phyloP scores from a whole-genome alignment of 2,797 vertebrate species.

The Thalassophryne amazonica region DNA sequence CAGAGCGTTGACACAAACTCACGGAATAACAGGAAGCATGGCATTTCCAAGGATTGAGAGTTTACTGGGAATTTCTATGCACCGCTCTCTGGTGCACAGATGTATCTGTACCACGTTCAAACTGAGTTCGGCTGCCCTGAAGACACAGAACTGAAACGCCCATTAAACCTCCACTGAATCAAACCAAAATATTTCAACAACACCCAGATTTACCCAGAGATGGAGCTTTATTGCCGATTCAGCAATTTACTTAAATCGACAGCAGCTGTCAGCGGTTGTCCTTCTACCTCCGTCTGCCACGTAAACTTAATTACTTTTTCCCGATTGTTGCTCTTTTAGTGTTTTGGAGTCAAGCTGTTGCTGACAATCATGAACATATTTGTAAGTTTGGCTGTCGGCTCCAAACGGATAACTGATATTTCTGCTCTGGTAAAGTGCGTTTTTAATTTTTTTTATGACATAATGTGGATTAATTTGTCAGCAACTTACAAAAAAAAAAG shows the following conservation, averaged over 20 bases:
- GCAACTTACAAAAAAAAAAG: too few species aligned
- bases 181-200: constrained; percentile 6
- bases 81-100: background rate
- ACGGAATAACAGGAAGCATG: background rate
- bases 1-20: background rate
- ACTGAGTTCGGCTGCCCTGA: background rate
- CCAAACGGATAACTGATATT: constrained; percentile 16
- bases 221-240: background rate
- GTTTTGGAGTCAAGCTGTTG: background rate
- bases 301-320: constrained; percentile 14
- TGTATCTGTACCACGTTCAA: background rate
- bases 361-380: background rate
- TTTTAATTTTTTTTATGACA: too few species aligned
- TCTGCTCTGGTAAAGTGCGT: constrained; percentile 11
- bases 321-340: background rate
- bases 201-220: constrained; percentile 22
- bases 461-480: too few species aligned
- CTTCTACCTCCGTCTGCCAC: constrained; percentile 14
- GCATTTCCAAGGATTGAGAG: background rate
- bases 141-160: background rate
- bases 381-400: constrained; percentile 17
- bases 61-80: background rate
- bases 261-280: constrained; percentile 12
- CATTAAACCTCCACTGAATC: background rate
- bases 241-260: constrained; percentile 1